Base-by-base conservation (phyloP, 2,888 invertebrate species). In the Ophion ventricosus region DNA sequence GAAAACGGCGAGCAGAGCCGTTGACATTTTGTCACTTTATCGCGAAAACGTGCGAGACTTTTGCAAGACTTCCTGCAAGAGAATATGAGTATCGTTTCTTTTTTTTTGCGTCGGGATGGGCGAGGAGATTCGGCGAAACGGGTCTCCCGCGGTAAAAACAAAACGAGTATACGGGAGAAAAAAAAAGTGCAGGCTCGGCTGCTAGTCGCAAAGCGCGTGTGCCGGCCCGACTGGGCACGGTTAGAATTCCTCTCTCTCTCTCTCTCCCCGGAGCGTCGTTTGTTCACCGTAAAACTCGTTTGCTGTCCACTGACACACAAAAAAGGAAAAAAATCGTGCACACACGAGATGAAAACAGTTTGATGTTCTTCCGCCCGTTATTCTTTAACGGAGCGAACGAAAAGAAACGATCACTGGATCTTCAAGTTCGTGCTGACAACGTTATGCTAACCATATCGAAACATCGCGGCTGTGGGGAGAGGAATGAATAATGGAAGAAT, bases 1-100 rank as follows among this genome's bases (percentile, higher is more conserved):
- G 88, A 97, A 94, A 83, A 96, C 96, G 85, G 97, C 97, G 89
- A 97, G 94, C 88, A 97, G 94, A 85, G 97, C 97, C 86, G 97
- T 97, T 90, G 97, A 97, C 97, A 97, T 97, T 73, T 90, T 57
- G 20, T 43, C 59, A 70, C 70, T 70, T 70, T 10, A 49, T 14
- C 17, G n/a, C 26, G 25, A 35, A 11, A 56, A 29, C 14, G 54
- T 49, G 23, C 7, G 25, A n/a, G n/a, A 49, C 10, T 70, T n/a
- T n/a, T 26, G 49, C n/a, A 29, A 29, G n/a, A n/a, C 7, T 29
- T 20, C 26, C 17, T n/a, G 1, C 20, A 29, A 69, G 25, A 56
- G 23, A 14, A 17, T 8, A 10, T 8, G n/a, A n/a, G 25, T 17
- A 43, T 26, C 8, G 26, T 69, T 10, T 69, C 3, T 7, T 17